A percentile compares a stretch with the other conserved stretches of the same genome.
Evolutionary conservation across 2,797 vertebrate species (phyloP).

Genomic region (Acanthurus lineatus): DNA sequence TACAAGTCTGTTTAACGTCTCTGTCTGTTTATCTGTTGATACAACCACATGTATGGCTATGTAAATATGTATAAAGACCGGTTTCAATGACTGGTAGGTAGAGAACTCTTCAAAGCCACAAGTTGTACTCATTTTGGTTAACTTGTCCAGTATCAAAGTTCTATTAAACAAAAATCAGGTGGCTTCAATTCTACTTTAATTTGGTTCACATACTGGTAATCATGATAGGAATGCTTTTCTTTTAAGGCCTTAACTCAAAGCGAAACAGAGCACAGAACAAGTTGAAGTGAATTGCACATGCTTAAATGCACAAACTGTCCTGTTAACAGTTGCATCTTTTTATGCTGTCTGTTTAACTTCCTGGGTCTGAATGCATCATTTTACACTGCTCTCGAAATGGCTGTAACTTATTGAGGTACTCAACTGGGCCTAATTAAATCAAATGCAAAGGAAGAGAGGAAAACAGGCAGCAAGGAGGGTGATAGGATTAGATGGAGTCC

Average conservation of each 20-base stretch:
- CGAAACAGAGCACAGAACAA: not conserved
- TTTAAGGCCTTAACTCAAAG: not conserved
- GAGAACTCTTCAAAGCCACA: not conserved
- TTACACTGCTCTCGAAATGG: slow-evolving; percentile 39
- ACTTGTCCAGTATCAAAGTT: too few species aligned
- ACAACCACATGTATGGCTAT: not conserved
- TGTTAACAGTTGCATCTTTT: slow-evolving; percentile 12
- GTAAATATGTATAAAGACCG: not conserved
- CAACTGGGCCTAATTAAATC: slow-evolving; percentile 34
- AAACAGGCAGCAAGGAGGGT: not conserved
- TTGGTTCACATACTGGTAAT: too few species aligned
- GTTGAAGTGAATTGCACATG: not conserved
- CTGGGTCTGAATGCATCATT: slow-evolving; percentile 18
- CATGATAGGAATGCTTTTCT: too few species aligned
- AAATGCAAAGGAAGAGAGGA: slow-evolving; percentile 16
- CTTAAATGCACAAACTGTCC: not conserved
- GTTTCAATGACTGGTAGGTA: not conserved
- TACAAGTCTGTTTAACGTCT: slow-evolving; percentile 1
- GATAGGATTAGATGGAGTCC: not conserved
- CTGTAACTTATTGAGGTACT: slow-evolving; percentile 31
- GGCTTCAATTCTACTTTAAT: too few species aligned
- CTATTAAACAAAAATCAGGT: too few species aligned
- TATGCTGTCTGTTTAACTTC: slow-evolving; percentile 6
- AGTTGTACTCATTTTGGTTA: too few species aligned
- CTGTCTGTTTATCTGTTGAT: not conserved